Base-by-base conservation (phyloP, 2,888 invertebrate genomes). In the Cheilosia variabilis region DNA sequence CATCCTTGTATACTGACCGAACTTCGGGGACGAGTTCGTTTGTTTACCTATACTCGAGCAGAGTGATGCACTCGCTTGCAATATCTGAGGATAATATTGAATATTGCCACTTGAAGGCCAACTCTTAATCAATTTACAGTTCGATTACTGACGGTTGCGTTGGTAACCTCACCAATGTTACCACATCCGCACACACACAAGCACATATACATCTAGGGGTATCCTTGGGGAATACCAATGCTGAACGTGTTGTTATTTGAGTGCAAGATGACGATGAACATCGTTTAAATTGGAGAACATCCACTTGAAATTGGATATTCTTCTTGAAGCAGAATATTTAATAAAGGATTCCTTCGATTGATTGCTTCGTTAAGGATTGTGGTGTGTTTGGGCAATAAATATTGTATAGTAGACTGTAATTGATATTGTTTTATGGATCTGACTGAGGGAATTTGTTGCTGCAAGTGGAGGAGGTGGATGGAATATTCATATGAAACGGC, bases 91-190 rank as follows among this genome's bases (percentile, higher is more conserved):
- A 88, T 88, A 87, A 88, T 88, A 87, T 88, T 88, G 88, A 87
- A 88, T 88, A 88, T 89, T 88, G 88, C 88, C 88, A 89, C 89
- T 89, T 86, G 87, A 88, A 77, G 77, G 76, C 66, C 66, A 66
- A 66, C 82, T 82, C 72, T 77, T 82, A 82, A 82, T 82, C 82
- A 82, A 82, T 82, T 77, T 82, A 82, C 53, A 52, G 71, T 82
- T 82, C 55, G 82, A 77, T 77, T 82, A 77, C 77, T 53, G 77
- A 52, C 55, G 66, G 82, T 77, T 77, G 71, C 71, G 57, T 69
- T 76, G 69, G 81, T 63, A 81, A 75, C 81, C 69, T 66, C 55
- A 47, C 34, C 71, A 66, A 71, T n/a, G 41, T 71, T 65, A 24
- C 47, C 27, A 60, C 7, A 9, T 13, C 52, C 27, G 9, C 10